A percentile compares a stretch with the other conserved stretches of the same genome.
Evolutionary conservation across 2,797 vertebrate species (phyloP).

Genomic region (Labroides dimidiatus): DNA sequence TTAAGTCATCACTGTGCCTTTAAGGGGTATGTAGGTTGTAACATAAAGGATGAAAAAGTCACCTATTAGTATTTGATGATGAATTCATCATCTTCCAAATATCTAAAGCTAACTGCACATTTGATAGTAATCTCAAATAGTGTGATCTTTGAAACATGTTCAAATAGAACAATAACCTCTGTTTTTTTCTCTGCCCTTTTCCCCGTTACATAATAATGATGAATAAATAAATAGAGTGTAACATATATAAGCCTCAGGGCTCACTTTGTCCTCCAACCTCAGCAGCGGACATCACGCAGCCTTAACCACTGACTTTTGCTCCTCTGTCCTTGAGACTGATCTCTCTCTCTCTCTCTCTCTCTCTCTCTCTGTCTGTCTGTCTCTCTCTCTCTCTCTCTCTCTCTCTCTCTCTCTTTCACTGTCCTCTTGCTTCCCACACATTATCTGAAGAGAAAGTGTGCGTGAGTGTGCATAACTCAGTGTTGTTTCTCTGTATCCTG

Average conservation of each 20-base stretch:
- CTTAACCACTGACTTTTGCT: constrained; percentile 27
- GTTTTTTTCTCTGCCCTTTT: constrained; percentile 12
- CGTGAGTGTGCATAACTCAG: constrained; percentile 1
- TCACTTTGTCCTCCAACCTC: constrained; percentile 19
- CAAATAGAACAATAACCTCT: background rate
- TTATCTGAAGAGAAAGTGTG: constrained; percentile 13
- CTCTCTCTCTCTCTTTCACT: constrained; percentile 1
- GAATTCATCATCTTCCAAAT: no score
- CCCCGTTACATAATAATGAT: constrained; percentile 50
- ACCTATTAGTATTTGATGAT: no score
- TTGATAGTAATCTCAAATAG: background rate
- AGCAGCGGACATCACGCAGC: constrained; percentile 35
- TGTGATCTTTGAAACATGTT: background rate
- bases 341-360: constrained; percentile 5
- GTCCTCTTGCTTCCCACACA: constrained; percentile 34
- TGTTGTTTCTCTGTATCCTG: constrained; percentile 35
- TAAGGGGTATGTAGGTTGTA: no score
- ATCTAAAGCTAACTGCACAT: background rate
- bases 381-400: constrained; percentile 4
- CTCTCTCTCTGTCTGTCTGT: constrained; percentile 4
- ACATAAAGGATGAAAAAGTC: no score
- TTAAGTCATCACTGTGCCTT: no score
- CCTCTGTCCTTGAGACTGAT: constrained; percentile 29
- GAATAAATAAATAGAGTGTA: constrained; percentile 46
- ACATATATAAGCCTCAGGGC: constrained; percentile 33